A percentile compares a stretch with the other conserved stretches of the same genome.
Evolutionary conservation across 2,888 invertebrate genomes (phyloP).

Genomic region (Hirtodrosophila trivittata): DNA sequence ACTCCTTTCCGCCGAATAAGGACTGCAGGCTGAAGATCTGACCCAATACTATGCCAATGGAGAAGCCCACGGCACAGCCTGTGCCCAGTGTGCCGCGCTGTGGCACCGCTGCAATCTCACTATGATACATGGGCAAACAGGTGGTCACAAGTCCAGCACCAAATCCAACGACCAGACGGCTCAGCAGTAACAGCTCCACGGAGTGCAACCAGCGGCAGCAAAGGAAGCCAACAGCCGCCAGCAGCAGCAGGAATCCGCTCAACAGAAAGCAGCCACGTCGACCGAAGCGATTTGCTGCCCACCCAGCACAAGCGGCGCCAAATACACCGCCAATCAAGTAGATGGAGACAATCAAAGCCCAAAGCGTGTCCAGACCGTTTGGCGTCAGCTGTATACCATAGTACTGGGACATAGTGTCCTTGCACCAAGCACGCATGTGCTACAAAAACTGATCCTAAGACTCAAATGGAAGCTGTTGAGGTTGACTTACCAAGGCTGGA

Average conservation of each 20-base stretch:
- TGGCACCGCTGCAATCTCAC: constrained; percentile 91
- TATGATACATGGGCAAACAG: constrained; percentile 94
- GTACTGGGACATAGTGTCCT: constrained; percentile 86
- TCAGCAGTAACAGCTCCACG: constrained; percentile 91
- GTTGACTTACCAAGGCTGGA: constrained; percentile 87
- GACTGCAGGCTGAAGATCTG: constrained; percentile 80
- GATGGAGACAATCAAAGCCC: constrained; percentile 93
- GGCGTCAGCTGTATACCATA: too few relatives aligned
- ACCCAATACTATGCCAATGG: constrained; percentile 80
- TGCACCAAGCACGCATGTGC: constrained; percentile 89
- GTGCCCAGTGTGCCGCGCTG: constrained; percentile 93
- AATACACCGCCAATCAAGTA: constrained; percentile 94
- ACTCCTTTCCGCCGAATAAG: constrained; percentile 85
- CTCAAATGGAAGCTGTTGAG: too few relatives aligned
- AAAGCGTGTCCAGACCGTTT: constrained; percentile 89
- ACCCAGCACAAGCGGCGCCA: constrained; percentile 92
- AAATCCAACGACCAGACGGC: constrained; percentile 90
- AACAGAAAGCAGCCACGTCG: constrained; percentile 55
- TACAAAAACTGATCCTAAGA: constrained; percentile 34
- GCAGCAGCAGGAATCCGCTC: constrained; percentile 39
- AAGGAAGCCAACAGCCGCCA: constrained; percentile 86
- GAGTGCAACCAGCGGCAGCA: constrained; percentile 87
- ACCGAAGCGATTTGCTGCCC: constrained; percentile 89
- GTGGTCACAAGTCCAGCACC: constrained; percentile 92
- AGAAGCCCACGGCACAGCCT: constrained; percentile 85